A percentile compares a stretch with the other conserved stretches of the same genome.
These are phyloP conservation scores for Varanus salvator DNA, from an alignment of 2,113 vertebrate species.

Conservation along the genomic window DNA sequence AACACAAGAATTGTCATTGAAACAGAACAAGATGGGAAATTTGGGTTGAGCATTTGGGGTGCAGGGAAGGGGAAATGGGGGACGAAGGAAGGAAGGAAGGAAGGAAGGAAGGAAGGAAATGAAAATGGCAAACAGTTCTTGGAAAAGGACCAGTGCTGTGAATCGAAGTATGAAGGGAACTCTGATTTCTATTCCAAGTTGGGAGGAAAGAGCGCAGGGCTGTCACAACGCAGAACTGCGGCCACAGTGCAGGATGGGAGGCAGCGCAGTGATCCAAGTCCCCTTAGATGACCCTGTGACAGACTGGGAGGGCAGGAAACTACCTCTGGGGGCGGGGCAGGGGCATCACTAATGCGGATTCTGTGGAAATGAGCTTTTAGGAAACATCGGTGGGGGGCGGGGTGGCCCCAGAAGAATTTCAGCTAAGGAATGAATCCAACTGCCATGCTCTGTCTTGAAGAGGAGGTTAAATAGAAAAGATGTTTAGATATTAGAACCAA, in stretches of 20 bases:
- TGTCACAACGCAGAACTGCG: constrained; percentile 57
- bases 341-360: neutral
- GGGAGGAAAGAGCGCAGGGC: constrained; percentile 14
- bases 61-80: constrained; percentile 62
- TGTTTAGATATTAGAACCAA: neutral
- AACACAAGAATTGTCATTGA: constrained; percentile 76
- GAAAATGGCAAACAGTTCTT: constrained; percentile 64
- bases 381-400: neutral
- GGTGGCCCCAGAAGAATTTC: neutral
- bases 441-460: neutral
- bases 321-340: neutral
- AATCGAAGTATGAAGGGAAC: constrained; percentile 82
- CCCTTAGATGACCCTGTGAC: neutral
- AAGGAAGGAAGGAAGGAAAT: constrained; percentile 51
- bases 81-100: neutral
- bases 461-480: neutral
- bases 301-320: neutral
- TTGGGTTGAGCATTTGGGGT: constrained; percentile 74
- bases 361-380: too few species aligned
- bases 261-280: neutral
- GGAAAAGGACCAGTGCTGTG: constrained; percentile 71
- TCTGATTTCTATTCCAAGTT: neutral
- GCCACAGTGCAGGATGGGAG: neutral
- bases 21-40: constrained; percentile 84
- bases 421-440: neutral